These are phyloP conservation scores for Myotis myotis DNA, from an alignment of 2,797 vertebrate genomes.

Conservation along the genomic window DNA sequence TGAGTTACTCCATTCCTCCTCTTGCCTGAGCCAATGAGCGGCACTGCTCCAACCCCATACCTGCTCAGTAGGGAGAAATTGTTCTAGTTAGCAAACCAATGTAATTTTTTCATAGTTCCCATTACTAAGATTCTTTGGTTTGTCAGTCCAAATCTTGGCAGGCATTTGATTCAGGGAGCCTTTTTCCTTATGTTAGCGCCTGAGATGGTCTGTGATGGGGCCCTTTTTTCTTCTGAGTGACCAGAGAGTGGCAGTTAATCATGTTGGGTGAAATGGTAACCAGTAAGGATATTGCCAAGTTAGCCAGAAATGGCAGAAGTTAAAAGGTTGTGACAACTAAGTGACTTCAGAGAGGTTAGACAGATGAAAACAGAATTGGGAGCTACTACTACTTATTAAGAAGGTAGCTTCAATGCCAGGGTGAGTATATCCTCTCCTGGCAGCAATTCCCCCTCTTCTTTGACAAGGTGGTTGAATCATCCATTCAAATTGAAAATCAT, in stretches of 20 bases:
- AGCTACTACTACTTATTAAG: neutral
- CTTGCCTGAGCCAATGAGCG: neutral
- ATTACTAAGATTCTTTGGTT: neutral
- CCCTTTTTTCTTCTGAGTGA: neutral
- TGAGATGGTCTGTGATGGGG: neutral
- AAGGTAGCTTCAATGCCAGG: neutral
- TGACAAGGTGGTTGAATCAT: neutral
- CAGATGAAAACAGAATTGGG: neutral
- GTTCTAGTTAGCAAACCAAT: neutral
- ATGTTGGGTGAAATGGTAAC: neutral
- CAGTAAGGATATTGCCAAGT: neutral
- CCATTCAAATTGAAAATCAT: neutral
- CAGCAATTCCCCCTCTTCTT: neutral
- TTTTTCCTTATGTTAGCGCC: neutral
- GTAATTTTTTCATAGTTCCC: neutral
- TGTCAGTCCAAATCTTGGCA: neutral
- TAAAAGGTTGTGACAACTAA: neutral
- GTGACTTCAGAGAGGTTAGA: neutral
- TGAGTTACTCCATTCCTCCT: neutral
- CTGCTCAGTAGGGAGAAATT: neutral
- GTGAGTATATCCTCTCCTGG: neutral
- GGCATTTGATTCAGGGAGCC: neutral
- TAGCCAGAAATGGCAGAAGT: neutral
- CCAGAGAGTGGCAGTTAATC: too few species aligned
- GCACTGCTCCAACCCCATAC: neutral